These are phyloP conservation scores for Eonycteris spelaea DNA, from an alignment of 2,113 vertebrate species.

Conservation along the genomic window DNA sequence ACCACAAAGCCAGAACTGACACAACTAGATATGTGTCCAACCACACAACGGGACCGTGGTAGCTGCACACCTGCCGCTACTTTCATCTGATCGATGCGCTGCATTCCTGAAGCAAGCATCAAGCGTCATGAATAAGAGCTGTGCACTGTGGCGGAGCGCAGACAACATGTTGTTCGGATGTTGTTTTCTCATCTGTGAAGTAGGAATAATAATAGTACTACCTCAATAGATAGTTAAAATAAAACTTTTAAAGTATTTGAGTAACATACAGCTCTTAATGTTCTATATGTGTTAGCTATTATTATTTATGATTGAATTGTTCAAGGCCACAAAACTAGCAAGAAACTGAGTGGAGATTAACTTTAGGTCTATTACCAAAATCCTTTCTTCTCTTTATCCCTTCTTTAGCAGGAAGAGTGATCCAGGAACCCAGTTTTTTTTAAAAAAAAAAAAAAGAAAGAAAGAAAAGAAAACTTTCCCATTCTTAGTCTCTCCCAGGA, in stretches of 20 bases:
- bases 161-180: not conserved
- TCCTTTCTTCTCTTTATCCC: not conserved
- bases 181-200: not conserved
- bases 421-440: not conserved
- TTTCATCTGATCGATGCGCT: not conserved
- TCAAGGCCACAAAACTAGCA: not conserved
- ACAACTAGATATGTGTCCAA: not conserved
- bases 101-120: not conserved
- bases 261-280: not conserved
- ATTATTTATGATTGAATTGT: not conserved
- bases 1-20: not conserved
- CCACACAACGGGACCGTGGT: too few relatives aligned
- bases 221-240: not conserved
- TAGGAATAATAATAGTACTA: not conserved
- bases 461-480: not conserved
- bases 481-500: constrained; percentile 9
- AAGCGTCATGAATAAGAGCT: not conserved
- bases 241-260: not conserved
- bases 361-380: not conserved
- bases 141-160: not conserved
- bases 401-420: not conserved
- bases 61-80: not conserved
- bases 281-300: not conserved
- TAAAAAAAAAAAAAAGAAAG: constrained; percentile 5
- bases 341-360: not conserved